Evolutionary conservation across 2,113 vertebrate species (phyloP).

Genomic region (Tilapia sparmanii): DNA sequence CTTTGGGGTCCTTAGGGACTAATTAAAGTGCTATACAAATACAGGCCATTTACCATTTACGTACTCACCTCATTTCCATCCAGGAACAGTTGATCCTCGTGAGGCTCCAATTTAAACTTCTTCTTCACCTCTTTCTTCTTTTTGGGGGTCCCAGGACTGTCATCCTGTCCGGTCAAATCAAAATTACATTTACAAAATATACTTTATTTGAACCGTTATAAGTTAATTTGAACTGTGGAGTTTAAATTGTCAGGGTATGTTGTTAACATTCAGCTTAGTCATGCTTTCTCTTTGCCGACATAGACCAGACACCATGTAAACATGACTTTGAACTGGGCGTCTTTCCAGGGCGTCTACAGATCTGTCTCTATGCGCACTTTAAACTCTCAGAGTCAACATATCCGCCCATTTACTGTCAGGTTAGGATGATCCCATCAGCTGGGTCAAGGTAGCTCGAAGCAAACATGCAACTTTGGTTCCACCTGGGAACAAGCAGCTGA

Average conservation of each 20-base stretch:
- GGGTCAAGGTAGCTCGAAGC: not conserved
- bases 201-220: not conserved
- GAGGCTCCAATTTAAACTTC: constrained; percentile 97
- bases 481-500: not conserved
- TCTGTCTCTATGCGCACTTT: not conserved
- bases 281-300: not conserved
- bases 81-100: constrained; percentile 94
- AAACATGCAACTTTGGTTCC: not conserved
- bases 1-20: not conserved
- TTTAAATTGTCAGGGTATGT: not conserved
- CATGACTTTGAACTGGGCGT: not conserved
- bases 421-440: not conserved
- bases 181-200: not conserved
- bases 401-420: not conserved
- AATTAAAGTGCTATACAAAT: not conserved
- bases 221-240: not conserved
- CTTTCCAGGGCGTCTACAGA: not conserved
- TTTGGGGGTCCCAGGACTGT: constrained; percentile 91
- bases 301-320: not conserved
- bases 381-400: not conserved
- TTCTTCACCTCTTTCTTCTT: constrained; percentile 98
- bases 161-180: constrained; percentile 73
- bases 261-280: not conserved
- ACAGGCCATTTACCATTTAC: not conserved
- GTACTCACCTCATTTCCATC: constrained; percentile 91